phyloP scores from a whole-genome alignment of 1,140 invertebrate genomes.

The Parapsyche elsis region DNA sequence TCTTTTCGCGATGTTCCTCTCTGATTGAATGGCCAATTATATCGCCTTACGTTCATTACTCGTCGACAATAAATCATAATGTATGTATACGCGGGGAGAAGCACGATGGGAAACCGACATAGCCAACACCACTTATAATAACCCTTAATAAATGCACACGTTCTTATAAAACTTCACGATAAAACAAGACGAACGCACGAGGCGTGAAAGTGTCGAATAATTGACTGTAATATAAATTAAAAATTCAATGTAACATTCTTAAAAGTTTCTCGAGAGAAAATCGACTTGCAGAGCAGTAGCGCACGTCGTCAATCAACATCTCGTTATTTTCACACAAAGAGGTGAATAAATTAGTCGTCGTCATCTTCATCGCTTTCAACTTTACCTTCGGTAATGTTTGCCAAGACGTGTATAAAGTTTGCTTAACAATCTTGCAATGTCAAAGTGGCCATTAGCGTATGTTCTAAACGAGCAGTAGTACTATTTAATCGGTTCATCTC shows the following conservation, averaged over 20 bases:
- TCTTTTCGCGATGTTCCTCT: background rate
- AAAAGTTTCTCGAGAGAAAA: too few relatives aligned
- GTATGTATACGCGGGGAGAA: background rate
- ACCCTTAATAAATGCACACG: too few relatives aligned
- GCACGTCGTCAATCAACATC: background rate
- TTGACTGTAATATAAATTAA: too few relatives aligned
- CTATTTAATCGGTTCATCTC: conserved; percentile 18
- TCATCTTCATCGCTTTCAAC: background rate
- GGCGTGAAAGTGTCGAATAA: too few relatives aligned
- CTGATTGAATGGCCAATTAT: conserved; percentile 14
- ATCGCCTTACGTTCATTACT: background rate
- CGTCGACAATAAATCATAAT: background rate
- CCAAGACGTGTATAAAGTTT: conserved; percentile 8
- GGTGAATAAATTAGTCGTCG: background rate
- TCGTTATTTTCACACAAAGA: background rate
- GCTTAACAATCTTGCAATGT: conserved; percentile 20
- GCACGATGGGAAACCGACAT: too few relatives aligned
- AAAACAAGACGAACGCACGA: too few relatives aligned
- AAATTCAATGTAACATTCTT: too few relatives aligned
- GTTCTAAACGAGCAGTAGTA: background rate
- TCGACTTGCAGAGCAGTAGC: too few relatives aligned
- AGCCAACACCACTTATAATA: too few relatives aligned
- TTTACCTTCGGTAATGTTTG: background rate
- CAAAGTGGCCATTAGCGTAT: conserved; percentile 17
- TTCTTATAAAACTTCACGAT: too few relatives aligned